phyloP scores from a whole-genome alignment of 2,113 vertebrate genomes.

The Pagrus major region DNA sequence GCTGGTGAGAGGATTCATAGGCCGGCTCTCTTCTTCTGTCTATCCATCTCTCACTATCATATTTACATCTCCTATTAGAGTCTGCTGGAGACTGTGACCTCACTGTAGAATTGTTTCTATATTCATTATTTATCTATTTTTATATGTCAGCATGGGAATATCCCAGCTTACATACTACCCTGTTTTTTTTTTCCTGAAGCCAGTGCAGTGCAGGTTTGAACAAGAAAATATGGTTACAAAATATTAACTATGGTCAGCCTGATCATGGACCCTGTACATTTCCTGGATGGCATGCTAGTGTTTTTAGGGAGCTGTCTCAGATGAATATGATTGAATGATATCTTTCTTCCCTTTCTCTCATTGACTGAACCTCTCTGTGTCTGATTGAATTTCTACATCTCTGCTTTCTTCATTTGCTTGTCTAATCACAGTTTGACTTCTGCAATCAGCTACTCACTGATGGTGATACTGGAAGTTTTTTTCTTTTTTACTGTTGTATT shows the following conservation, averaged over 20 bases:
- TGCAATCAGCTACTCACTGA: not conserved
- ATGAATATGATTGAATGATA: not conserved
- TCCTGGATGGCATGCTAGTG: not conserved
- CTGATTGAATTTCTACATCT: not conserved
- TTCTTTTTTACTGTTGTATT: not conserved
- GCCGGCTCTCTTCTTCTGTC: not conserved
- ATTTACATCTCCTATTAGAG: not conserved
- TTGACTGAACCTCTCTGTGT: constrained; percentile 2
- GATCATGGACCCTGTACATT: not conserved
- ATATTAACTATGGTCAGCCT: not conserved
- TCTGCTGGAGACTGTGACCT: constrained; percentile 5
- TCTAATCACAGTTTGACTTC: not conserved
- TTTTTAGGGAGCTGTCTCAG: constrained; percentile 4
- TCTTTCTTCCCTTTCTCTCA: constrained; percentile 2
- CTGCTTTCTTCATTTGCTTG: not conserved
- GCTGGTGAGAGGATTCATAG: not conserved
- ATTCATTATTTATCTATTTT: constrained; percentile 46
- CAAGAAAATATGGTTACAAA: not conserved
- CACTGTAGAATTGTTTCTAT: constrained; percentile 76
- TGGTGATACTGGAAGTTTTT: not conserved
- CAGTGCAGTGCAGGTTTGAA: not conserved
- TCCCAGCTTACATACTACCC: not conserved
- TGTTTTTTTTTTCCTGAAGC: not conserved
- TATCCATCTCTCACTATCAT: not conserved
- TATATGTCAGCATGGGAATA: not conserved